Percentiles rank a stretch among this genome's conserved stretches.
Evolutionary conservation across 2,113 vertebrate genomes (phyloP).

Genomic region (Poeciliopsis retropinna): DNA sequence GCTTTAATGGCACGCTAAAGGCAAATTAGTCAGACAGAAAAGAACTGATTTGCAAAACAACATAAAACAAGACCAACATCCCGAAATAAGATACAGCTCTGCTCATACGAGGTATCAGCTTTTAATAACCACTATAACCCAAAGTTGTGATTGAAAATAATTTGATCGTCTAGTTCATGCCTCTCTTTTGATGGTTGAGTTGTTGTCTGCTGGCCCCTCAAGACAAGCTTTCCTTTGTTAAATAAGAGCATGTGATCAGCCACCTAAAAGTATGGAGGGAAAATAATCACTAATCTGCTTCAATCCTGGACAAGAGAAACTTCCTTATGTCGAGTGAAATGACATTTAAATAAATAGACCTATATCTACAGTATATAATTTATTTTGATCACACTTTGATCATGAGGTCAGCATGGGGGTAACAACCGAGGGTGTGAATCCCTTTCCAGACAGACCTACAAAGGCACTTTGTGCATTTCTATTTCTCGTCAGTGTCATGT

Average conservation of each 20-base stretch:
- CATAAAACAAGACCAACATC: not conserved
- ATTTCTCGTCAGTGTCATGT: not conserved
- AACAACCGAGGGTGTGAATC: slow-evolving; percentile 38
- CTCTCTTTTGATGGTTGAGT: not conserved
- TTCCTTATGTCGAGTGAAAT: slow-evolving; percentile 1
- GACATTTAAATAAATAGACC: slow-evolving; percentile 24
- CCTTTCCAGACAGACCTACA: slow-evolving; percentile 13
- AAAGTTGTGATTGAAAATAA: not conserved
- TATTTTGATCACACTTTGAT: slow-evolving; percentile 53
- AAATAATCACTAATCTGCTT: slow-evolving; percentile 1
- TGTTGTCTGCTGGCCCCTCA: slow-evolving; percentile 8
- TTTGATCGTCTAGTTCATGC: not conserved
- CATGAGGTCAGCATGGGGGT: slow-evolving; percentile 37
- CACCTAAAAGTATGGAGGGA: not conserved
- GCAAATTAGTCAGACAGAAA: not conserved
- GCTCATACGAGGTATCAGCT: not conserved
- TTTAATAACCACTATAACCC: not conserved
- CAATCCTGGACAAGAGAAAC: slow-evolving; percentile 14
- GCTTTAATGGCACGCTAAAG: not conserved
- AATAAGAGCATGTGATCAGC: slow-evolving; percentile 55
- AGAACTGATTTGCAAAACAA: not conserved
- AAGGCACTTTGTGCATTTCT: not conserved
- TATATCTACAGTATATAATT: slow-evolving; percentile 3
- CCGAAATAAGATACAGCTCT: not conserved
- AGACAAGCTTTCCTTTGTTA: slow-evolving; percentile 49